Conservation (phyloP, 2,797 vertebrate species). For the Coracias cyanogaster region DNA sequence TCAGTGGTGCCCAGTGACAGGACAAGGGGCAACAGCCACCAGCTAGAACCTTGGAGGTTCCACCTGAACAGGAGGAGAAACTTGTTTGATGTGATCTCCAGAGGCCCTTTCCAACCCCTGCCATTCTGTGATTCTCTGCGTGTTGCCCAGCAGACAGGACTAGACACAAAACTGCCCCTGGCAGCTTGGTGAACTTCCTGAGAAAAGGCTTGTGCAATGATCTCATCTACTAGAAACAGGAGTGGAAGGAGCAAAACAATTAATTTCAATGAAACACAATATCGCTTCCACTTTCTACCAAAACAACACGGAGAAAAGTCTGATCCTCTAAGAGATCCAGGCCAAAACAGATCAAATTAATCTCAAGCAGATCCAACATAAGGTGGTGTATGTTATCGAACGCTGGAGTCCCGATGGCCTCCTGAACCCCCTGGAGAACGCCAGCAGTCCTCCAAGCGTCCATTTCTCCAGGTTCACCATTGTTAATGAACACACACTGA, state of each 20-base stretch:
- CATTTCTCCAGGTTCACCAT: neutral
- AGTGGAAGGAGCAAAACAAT: fast-evolving
- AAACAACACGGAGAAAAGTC: neutral
- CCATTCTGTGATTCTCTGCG: neutral
- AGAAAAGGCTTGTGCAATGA: neutral
- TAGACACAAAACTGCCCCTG: neutral
- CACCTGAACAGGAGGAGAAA: neutral
- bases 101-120: neutral
- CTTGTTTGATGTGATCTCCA: neutral
- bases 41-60: neutral
- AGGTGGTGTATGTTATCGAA: fast-evolving
- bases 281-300: neutral
- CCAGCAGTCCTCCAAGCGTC: neutral
- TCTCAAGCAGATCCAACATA: neutral
- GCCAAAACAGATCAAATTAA: neutral
- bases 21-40: neutral
- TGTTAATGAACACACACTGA: neutral
- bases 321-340: neutral
- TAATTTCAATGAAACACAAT: neutral
- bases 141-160: neutral
- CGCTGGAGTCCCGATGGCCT: fast-evolving
- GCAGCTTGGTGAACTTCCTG: neutral
- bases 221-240: neutral
- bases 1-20: neutral
- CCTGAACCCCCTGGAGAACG: neutral